Evolutionary conservation across 1,140 invertebrate species (phyloP), one percentile per base, ranked within the genome.

Genomic region (Cotesia chilonis): DNA sequence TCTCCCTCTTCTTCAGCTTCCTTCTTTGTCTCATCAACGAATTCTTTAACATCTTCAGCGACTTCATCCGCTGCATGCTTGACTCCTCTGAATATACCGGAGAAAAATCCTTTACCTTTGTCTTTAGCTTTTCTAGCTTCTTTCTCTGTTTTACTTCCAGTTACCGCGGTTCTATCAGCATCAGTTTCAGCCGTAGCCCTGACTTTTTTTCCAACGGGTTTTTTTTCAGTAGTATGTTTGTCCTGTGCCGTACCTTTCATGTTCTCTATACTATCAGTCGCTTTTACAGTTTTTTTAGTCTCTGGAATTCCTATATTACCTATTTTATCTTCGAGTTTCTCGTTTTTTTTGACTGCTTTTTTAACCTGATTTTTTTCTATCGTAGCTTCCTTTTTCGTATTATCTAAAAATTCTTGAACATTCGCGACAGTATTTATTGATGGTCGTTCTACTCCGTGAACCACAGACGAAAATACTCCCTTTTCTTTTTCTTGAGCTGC

Each of bases 321-420:
- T 6, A 47, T 3, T 47, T 47, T 6, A 0, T 47, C 41, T 6
- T 47, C 10, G 5, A 47, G 5, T 47, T 10, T 47, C 5, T 47
- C 6, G 41, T 10, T 7, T 7, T 47, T 47, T 6, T 28, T 28
- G 28, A 28, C 5, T 10, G 41, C 41, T 47, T 2, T 0, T 47
- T 7, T 0, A 6, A 47, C 41, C 10, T 7, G 4, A 4, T 47
- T 1, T 47, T 47, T 47, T 47, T 47, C 41, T 10, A 9, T 6
- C 10, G 41, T 59, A 38, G 65, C 57, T 75, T 59, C 77, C 12
- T 81, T 73, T 60, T 81, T 83, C 0, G 79, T 80, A 64, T 81
- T 78, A 4, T 80, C 78, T 7, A 78, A 67, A 67, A 81, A 82
- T 38, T 86, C 84, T 55, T 83, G 81, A 0, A 84, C 77, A 0